Percentiles rank a stretch among this genome's conserved stretches.
Conservation (phyloP, 2,113 vertebrate genomes). For the Agapornis roseicollis region DNA sequence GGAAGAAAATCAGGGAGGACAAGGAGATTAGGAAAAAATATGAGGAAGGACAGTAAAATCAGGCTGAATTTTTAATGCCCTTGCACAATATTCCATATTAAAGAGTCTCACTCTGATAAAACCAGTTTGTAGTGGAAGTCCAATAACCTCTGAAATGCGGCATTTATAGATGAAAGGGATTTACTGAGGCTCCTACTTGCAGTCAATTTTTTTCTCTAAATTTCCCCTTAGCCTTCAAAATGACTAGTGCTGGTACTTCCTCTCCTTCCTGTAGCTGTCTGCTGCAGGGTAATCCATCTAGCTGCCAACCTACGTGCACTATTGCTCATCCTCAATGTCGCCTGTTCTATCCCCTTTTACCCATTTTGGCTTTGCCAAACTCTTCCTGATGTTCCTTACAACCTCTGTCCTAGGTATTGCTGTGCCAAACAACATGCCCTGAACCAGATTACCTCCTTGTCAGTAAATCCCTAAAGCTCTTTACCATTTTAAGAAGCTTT, state of each 20-base stretch:
- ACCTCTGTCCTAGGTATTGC: background rate
- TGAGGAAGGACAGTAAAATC: background rate
- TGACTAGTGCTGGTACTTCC: background rate
- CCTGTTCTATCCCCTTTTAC: background rate
- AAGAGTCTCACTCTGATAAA: background rate
- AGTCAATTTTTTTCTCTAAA: background rate
- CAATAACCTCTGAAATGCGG: background rate
- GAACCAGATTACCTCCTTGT: background rate
- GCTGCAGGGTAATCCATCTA: background rate
- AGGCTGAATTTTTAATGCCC: background rate
- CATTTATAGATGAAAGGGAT: background rate
- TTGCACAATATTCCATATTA: background rate
- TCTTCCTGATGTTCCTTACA: background rate
- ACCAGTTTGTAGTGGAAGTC: background rate
- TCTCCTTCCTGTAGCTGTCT: background rate
- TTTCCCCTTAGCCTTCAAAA: background rate
- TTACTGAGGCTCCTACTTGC: background rate
- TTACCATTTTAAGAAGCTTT: conserved; percentile 6
- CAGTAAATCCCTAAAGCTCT: background rate
- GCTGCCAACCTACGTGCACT: accelerated
- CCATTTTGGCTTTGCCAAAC: background rate
- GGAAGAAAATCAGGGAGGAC: background rate
- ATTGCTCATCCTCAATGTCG: background rate
- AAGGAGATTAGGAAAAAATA: background rate
- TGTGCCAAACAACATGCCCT: background rate